These are phyloP conservation scores for Chrysotoxum bicinctum DNA, from an alignment of 2,888 invertebrate genomes.

Conservation along the genomic window DNA sequence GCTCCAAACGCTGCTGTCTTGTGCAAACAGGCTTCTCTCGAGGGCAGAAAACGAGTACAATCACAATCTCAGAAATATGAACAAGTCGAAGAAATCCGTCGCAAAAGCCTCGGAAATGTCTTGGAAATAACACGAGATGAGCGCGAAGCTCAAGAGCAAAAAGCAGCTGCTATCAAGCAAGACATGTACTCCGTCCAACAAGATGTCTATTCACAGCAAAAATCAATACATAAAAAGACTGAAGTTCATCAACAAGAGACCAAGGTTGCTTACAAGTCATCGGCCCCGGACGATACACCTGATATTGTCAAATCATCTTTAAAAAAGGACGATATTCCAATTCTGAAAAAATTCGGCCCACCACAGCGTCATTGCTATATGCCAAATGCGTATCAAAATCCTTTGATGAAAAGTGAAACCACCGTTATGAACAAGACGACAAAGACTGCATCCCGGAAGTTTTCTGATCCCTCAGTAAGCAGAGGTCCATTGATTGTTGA, in stretches of 20 bases:
- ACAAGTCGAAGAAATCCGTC: constrained; percentile 75
- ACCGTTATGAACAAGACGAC: constrained; percentile 36
- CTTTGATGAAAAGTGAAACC: constrained; percentile 72
- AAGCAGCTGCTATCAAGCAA: constrained; percentile 62
- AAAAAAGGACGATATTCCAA: constrained; percentile 79
- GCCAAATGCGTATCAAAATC: constrained; percentile 80
- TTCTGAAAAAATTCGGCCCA: constrained; percentile 80
- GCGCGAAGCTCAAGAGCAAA: constrained; percentile 53
- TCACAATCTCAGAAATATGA: constrained; percentile 68
- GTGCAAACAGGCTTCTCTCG: constrained; percentile 54
- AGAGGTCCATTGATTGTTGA: constrained; percentile 78
- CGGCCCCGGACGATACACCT: constrained; percentile 79
- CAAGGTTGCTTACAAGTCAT: constrained; percentile 77
- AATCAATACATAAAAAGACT: constrained; percentile 35
- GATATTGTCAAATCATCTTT: constrained; percentile 80
- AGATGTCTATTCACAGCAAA: constrained; percentile 53
- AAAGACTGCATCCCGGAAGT: constrained; percentile 50
- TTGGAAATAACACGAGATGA: constrained; percentile 72
- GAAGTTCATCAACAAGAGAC: constrained; percentile 46
- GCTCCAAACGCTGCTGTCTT: constrained; percentile 31
- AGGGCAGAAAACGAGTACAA: constrained; percentile 74
- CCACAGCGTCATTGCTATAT: constrained; percentile 80
- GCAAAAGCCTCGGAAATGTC: constrained; percentile 78
- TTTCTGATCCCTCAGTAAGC: constrained; percentile 48
- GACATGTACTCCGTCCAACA: constrained; percentile 68